Conservation (phyloP, 2,797 vertebrate species). For the Rhinatrema bivittatum region DNA sequence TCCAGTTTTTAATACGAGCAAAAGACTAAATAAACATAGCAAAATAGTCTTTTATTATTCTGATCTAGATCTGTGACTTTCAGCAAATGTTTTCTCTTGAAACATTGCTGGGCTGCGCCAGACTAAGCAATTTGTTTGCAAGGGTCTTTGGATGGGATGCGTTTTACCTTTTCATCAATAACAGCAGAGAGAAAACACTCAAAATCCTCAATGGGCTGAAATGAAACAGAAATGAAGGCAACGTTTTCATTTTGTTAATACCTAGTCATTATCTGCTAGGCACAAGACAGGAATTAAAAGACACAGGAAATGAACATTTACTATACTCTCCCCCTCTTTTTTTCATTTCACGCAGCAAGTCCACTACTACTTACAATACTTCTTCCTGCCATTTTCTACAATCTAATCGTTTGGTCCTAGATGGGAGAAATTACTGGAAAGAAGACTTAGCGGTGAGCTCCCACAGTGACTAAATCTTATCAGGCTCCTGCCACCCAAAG, state of each 20-base stretch:
- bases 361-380: background rate
- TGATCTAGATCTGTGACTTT: no score
- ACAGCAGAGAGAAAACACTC: constrained; percentile 83
- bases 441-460: constrained; percentile 31
- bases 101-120: no score
- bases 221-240: background rate
- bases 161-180: constrained; percentile 84
- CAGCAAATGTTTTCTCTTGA: no score
- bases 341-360: constrained; percentile 19
- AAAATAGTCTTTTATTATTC: no score
- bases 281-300: background rate
- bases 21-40: constrained; percentile 58
- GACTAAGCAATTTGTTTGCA: no score
- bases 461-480: constrained; percentile 46
- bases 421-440: constrained; percentile 1
- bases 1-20: constrained; percentile 70
- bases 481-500: constrained; percentile 41
- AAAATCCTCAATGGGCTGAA: constrained; percentile 79
- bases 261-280: background rate
- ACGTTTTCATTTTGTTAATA: background rate
- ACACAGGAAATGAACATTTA: background rate
- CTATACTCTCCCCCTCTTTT: background rate
- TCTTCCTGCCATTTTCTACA: constrained; percentile 9
- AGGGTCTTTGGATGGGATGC: no score
- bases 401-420: constrained; percentile 15